Percentiles rank a stretch among this genome's conserved stretches.
Conservation (phyloP, 2,113 vertebrate species). For the Myiozetetes cayanensis region DNA sequence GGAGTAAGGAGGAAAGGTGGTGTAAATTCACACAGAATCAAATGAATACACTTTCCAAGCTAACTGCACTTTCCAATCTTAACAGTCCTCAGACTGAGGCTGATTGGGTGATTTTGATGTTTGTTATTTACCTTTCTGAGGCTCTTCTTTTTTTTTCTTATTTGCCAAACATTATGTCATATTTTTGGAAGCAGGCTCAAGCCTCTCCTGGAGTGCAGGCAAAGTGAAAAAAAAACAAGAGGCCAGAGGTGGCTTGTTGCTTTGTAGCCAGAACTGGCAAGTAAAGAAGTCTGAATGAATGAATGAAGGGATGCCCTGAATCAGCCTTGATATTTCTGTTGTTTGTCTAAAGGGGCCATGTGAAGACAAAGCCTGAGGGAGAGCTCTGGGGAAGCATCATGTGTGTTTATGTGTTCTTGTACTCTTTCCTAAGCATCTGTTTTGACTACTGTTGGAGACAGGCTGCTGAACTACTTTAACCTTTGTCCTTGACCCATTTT, state of each 20-base stretch:
- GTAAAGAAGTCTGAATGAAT: background rate
- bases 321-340: background rate
- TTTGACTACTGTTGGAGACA: conserved; percentile 24
- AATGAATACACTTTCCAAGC: background rate
- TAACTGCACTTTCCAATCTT: background rate
- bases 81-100: background rate
- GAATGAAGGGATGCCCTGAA: background rate
- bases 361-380: background rate
- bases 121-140: background rate
- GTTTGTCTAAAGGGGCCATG: background rate
- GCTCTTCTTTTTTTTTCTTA: background rate
- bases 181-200: background rate
- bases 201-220: background rate
- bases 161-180: background rate
- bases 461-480: background rate
- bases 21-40: background rate
- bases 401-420: conserved; percentile 10
- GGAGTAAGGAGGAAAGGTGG: background rate
- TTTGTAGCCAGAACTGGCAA: background rate
- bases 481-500: conserved; percentile 1
- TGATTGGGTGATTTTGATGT: background rate
- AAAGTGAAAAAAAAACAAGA: background rate
- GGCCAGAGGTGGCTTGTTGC: background rate
- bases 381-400: background rate
- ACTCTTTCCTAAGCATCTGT: background rate